A percentile compares a stretch with the other conserved stretches of the same genome.
phyloP scores from a whole-genome alignment of 2,888 invertebrate species.

The Himalopsyche tibetana region DNA sequence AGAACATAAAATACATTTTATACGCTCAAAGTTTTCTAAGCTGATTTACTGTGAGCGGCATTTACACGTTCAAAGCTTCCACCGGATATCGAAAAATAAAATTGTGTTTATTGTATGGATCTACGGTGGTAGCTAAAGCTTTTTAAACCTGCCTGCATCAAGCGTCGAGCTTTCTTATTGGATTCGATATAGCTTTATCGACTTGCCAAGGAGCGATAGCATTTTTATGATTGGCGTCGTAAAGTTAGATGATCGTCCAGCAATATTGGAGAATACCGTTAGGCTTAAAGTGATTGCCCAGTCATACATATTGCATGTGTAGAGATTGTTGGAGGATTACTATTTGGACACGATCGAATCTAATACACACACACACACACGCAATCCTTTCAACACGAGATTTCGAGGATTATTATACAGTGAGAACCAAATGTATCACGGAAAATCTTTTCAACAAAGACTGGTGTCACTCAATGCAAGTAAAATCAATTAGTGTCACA shows the following conservation, averaged over 20 bases:
- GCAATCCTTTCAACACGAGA: slow-evolving; percentile 8
- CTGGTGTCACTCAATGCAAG: too few relatives aligned
- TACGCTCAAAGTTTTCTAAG: slow-evolving; percentile 37
- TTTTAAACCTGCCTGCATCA: slow-evolving; percentile 39
- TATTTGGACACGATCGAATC: not conserved
- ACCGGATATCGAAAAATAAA: slow-evolving; percentile 45
- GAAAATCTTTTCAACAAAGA: too few relatives aligned
- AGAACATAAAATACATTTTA: slow-evolving; percentile 35
- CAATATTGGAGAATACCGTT: slow-evolving; percentile 31
- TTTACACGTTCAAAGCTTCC: slow-evolving; percentile 43
- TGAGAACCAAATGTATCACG: not conserved
- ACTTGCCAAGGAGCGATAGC: slow-evolving; percentile 41
- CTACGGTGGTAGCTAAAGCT: slow-evolving; percentile 39
- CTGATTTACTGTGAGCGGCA: slow-evolving; percentile 39
- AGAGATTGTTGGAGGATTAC: slow-evolving; percentile 28
- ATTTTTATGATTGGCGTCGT: slow-evolving; percentile 44
- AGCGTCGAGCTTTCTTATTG: slow-evolving; percentile 35
- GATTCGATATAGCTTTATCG: slow-evolving; percentile 46
- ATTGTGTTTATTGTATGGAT: slow-evolving; percentile 44
- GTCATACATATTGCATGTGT: slow-evolving; percentile 40
- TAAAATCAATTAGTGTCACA: too few relatives aligned
- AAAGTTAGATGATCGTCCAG: slow-evolving; percentile 40
- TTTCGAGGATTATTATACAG: not conserved
- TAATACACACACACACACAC: not conserved
- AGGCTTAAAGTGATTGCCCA: slow-evolving; percentile 32